These are phyloP conservation scores for Mionectes macconnelli DNA, from an alignment of 2,113 vertebrate genomes.

Conservation along the genomic window DNA sequence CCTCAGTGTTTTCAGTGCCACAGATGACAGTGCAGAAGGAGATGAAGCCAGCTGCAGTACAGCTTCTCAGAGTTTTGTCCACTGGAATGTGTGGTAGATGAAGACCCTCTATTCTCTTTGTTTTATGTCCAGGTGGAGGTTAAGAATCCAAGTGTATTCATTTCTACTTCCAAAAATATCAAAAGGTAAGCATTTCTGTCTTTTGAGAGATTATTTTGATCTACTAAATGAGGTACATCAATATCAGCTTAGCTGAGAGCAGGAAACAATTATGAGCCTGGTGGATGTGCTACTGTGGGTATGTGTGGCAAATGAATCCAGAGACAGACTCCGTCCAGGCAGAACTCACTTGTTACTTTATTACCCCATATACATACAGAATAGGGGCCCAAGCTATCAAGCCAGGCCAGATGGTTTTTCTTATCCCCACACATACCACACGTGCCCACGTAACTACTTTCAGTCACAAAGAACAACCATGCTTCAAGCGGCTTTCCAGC, in stretches of 20 bases:
- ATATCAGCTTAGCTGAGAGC: background rate
- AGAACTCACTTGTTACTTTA: too few species aligned
- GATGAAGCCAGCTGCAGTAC: background rate
- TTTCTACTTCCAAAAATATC: background rate
- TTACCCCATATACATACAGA: too few species aligned
- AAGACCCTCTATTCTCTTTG: background rate
- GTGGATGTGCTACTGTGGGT: background rate
- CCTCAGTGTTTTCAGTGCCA: fast-evolving
- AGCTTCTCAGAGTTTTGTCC: background rate
- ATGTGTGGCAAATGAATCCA: too few species aligned
- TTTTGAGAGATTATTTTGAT: background rate
- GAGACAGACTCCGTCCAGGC: too few species aligned
- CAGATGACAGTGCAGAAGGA: fast-evolving
- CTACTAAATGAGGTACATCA: background rate
- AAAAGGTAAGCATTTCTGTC: background rate
- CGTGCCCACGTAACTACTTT: too few species aligned
- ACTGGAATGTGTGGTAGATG: background rate
- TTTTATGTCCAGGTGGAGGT: background rate
- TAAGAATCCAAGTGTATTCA: background rate
- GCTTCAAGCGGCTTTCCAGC: too few species aligned
- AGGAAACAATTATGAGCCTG: background rate
- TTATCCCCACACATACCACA: too few species aligned
- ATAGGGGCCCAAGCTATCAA: too few species aligned
- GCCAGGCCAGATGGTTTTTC: too few species aligned
- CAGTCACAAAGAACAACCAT: too few species aligned